Percentiles rank a stretch among this genome's conserved stretches.
phyloP scores from a whole-genome alignment of 2,888 invertebrate species.

The Tenthredo notha region DNA sequence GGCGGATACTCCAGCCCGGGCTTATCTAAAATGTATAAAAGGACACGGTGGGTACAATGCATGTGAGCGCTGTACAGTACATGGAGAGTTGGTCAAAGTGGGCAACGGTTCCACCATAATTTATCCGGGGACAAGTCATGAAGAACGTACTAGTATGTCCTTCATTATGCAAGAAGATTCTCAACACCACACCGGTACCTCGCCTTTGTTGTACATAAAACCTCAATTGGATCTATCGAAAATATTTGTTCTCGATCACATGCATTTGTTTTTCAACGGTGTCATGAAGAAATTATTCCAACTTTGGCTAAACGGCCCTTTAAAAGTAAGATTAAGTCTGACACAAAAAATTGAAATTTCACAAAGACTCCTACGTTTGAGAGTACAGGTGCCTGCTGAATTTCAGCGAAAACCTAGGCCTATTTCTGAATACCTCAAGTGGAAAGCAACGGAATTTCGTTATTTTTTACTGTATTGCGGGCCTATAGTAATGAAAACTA shows the following conservation, averaged over 20 bases:
- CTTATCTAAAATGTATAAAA: slow-evolving; percentile 57
- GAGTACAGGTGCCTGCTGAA: slow-evolving; percentile 11
- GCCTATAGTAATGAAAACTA: no score
- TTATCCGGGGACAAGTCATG: slow-evolving; percentile 35
- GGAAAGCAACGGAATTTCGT: no score
- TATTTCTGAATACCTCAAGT: slow-evolving; percentile 36
- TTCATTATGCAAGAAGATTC: slow-evolving; percentile 31
- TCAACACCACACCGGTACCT: not conserved
- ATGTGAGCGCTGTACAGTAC: slow-evolving; percentile 58
- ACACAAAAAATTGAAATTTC: not conserved
- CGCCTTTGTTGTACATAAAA: not conserved
- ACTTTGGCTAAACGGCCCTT: not conserved
- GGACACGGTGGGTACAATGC: slow-evolving; percentile 58
- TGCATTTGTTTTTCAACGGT: not conserved
- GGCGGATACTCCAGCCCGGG: slow-evolving; percentile 58
- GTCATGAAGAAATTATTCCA: not conserved
- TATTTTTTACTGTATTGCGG: no score
- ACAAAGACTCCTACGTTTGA: not conserved
- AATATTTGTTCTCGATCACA: not conserved
- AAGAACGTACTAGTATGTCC: slow-evolving; percentile 34
- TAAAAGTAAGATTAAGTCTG: not conserved
- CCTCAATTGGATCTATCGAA: no score
- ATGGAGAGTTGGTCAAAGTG: slow-evolving; percentile 44
- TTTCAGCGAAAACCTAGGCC: slow-evolving; percentile 49
- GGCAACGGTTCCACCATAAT: not conserved